Base-by-base conservation (phyloP, 2,797 vertebrate genomes). In the Lacerta viridis region DNA sequence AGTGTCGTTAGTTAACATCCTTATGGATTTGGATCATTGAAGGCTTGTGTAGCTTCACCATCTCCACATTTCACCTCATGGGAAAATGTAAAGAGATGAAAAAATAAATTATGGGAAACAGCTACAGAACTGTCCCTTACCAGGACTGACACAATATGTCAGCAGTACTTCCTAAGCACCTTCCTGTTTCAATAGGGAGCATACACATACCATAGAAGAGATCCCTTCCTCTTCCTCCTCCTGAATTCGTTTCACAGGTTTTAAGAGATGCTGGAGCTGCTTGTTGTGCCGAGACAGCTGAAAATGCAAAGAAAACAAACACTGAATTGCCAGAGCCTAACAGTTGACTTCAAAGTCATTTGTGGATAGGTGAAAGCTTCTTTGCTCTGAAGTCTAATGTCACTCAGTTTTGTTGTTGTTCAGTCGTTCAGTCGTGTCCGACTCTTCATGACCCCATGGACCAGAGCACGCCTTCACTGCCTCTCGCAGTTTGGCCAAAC, bases 261-360 rank as follows among this genome's bases (percentile, higher is more conserved):
- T 99, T 94, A 99, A 96, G 90, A 99, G 97, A 90, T 97, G 97
- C 95, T 98, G 97, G 86, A 99, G 98, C 5, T 96, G 93, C 88
- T 98, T 99, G 96, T 99, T 99, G 97, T 99, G 99, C 89, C 98
- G 96, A 64, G 98, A 98, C 90, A 99, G 96, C 99, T 99, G 96
- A 33, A 84, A 88, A 95, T 91, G 29, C 92, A 55, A 55, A 3
- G 86, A 85, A 75, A 0, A 20, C 33, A 74, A 2, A 15, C 0
- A 71, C 88, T 2, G 0, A 18, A 92, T 87, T 87, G 83, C 83
- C 29, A 1, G 1, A 89, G 61, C n/a, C 25, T 25, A 8, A 39
- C n/a, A 11, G 2, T 6, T 41, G 59, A 9, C 20, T 68, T 17
- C 17, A 75, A 7, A 18, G 78, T 36, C 33, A 75, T 41, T 33